Percentiles rank a stretch among this genome's conserved stretches.
Evolutionary conservation across 2,797 vertebrate species (phyloP).

Genomic region (Cetoscarus ocellatus): DNA sequence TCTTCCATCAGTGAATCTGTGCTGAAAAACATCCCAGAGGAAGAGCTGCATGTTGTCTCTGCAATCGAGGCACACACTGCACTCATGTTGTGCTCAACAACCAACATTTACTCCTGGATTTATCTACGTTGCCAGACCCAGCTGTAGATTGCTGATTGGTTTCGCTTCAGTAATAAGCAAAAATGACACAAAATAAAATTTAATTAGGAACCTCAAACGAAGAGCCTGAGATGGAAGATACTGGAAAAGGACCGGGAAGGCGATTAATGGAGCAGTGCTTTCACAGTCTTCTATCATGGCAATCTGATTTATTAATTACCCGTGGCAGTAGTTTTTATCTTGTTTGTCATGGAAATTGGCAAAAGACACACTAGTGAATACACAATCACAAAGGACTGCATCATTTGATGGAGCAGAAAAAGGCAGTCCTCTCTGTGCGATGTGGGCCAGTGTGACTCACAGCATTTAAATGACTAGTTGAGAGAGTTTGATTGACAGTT

Average conservation of each 20-base stretch:
- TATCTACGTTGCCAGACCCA: slow-evolving; percentile 65
- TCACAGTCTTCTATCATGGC: slow-evolving; percentile 68
- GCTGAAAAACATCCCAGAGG: slow-evolving; percentile 5
- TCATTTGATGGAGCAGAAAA: slow-evolving; percentile 21
- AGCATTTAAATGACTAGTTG: slow-evolving; percentile 18
- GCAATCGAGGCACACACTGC: slow-evolving; percentile 13
- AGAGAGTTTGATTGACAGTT: slow-evolving; percentile 37
- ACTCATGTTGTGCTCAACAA: slow-evolving; percentile 48
- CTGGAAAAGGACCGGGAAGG: slow-evolving; percentile 58
- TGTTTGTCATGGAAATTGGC: slow-evolving; percentile 59
- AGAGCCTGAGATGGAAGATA: slow-evolving; percentile 75
- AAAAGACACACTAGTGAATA: slow-evolving; percentile 29
- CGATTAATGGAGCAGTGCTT: slow-evolving; percentile 74
- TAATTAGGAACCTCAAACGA: slow-evolving; percentile 70
- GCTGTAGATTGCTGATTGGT: slow-evolving; percentile 75
- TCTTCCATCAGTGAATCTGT: slow-evolving; percentile 3
- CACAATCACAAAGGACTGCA: slow-evolving; percentile 8
- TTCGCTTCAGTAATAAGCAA: slow-evolving; percentile 78
- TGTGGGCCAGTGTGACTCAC: slow-evolving; percentile 21
- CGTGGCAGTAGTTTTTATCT: slow-evolving; percentile 53
- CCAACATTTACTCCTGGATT: slow-evolving; percentile 63
- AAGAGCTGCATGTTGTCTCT: slow-evolving; percentile 8
- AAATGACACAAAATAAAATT: slow-evolving; percentile 78
- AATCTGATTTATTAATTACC: slow-evolving; percentile 82
- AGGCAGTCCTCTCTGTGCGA: slow-evolving; percentile 33